Conservation (phyloP, 2,797 vertebrate genomes). For the Channallabes apus region DNA sequence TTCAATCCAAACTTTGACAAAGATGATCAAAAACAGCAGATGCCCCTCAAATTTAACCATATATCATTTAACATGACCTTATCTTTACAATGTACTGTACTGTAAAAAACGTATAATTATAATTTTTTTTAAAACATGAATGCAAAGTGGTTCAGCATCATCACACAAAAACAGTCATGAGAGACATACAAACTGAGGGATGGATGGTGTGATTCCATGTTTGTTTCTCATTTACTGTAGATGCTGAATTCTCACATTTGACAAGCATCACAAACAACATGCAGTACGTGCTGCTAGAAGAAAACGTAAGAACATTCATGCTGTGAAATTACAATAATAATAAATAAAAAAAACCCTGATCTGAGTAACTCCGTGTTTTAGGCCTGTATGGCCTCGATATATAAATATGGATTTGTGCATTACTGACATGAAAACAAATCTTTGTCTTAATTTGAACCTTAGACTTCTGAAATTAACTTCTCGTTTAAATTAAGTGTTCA, state of each 20-base stretch:
- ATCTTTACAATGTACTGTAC: not conserved
- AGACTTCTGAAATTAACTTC: not conserved
- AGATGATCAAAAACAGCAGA: not conserved
- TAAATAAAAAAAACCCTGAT: not conserved
- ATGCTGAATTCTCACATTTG: not conserved
- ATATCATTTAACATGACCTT: not conserved
- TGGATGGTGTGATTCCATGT: not conserved
- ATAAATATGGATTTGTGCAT: not conserved
- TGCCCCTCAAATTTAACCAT: not conserved
- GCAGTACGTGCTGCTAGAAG: not conserved
- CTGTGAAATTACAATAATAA: not conserved
- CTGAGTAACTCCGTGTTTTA: not conserved
- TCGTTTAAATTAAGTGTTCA: slow-evolving; percentile 6
- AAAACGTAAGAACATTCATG: not conserved
- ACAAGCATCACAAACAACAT: not conserved
- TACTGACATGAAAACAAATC: not conserved
- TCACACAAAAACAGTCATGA: not conserved
- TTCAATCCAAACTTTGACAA: not conserved
- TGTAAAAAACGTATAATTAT: not conserved
- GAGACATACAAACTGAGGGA: not conserved
- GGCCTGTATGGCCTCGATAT: not conserved
- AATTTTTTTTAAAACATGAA: not conserved
- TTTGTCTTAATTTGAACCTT: not conserved
- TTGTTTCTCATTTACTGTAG: not conserved
- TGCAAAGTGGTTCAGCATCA: not conserved